A percentile compares a stretch with the other conserved stretches of the same genome.
Evolutionary conservation across 2,113 vertebrate species (phyloP).

Genomic region (Macrotis lagotis): DNA sequence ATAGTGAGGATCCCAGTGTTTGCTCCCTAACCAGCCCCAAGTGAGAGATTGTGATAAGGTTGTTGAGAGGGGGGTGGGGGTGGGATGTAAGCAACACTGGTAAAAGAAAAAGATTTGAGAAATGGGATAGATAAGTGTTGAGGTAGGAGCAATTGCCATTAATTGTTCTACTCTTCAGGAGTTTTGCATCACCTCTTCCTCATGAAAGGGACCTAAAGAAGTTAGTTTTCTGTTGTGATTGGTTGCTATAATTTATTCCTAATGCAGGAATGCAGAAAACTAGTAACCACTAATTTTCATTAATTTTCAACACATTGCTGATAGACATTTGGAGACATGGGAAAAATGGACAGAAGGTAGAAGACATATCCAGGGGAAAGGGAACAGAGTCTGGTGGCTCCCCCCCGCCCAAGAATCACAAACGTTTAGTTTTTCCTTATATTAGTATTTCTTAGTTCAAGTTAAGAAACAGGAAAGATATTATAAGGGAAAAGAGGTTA

Average conservation of each 20-base stretch:
- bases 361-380: not conserved
- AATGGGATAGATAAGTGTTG: not conserved
- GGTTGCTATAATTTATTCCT: not conserved
- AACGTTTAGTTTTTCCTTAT: not conserved
- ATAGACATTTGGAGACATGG: not conserved
- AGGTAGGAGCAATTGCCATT: not conserved
- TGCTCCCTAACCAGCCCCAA: not conserved
- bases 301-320: not conserved
- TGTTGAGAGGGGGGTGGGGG: not conserved
- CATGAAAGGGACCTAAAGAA: not conserved
- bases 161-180: not conserved
- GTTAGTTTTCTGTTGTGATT: not conserved
- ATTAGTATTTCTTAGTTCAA: not conserved
- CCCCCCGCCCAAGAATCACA: not conserved
- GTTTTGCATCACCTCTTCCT: not conserved
- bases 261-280: not conserved
- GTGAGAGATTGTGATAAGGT: not conserved
- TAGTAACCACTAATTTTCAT: not conserved
- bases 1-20: not conserved
- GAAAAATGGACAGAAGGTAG: not conserved
- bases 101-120: not conserved
- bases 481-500: not conserved
- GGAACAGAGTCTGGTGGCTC: not conserved
- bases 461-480: not conserved
- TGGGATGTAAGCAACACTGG: not conserved